A percentile compares a stretch with the other conserved stretches of the same genome.
Evolutionary conservation across 2,888 invertebrate genomes (phyloP).

Genomic region (Drepanosiphum platanoidis): DNA sequence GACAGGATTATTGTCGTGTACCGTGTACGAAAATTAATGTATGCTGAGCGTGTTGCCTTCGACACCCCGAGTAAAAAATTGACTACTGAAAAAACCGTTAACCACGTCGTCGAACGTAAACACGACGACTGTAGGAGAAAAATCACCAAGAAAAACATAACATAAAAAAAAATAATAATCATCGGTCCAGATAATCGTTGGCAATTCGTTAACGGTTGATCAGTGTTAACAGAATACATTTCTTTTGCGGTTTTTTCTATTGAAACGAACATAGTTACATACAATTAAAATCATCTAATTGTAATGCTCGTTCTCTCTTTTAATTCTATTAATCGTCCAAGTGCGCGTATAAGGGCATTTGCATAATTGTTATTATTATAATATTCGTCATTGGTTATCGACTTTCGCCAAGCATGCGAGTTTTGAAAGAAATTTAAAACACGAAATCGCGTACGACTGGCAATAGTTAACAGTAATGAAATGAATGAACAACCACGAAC

Average conservation of each 20-base stretch:
- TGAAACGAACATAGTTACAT: too few species aligned
- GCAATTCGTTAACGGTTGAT: too few species aligned
- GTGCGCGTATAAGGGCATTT: too few species aligned
- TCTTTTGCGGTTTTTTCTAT: too few species aligned
- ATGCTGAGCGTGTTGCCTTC: neutral
- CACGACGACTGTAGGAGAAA: neutral
- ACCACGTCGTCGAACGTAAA: neutral
- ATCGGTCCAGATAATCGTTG: too few species aligned
- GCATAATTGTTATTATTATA: neutral
- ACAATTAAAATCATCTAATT: neutral
- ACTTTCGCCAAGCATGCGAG: neutral
- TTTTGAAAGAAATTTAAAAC: constrained; percentile 7
- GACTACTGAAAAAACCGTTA: neutral
- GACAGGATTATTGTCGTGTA: neutral
- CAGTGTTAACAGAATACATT: too few species aligned
- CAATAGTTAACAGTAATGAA: neutral
- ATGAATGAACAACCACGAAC: constrained; percentile 1
- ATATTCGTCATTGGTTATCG: neutral
- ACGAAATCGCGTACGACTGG: neutral
- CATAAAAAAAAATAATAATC: too few species aligned
- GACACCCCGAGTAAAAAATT: neutral
- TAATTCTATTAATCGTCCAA: neutral
- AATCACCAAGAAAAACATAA: too few species aligned
- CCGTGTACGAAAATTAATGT: neutral
- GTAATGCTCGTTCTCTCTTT: neutral